Evolutionary conservation across 1,140 invertebrate genomes (phyloP).

Genomic region (Pectinophora gossypiella): DNA sequence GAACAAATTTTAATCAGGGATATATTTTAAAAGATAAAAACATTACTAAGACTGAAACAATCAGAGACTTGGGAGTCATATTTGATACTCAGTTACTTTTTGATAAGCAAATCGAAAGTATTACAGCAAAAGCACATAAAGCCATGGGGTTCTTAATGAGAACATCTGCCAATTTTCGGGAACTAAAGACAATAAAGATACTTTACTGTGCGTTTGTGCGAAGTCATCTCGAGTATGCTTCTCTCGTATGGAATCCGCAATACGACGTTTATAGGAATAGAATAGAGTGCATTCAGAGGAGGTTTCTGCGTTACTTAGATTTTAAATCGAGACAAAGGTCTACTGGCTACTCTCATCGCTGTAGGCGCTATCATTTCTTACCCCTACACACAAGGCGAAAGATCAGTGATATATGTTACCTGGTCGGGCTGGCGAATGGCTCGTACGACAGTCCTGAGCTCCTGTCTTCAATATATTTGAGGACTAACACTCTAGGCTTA

Average conservation of each 20-base stretch:
- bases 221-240: neutral
- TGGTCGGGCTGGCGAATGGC: neutral
- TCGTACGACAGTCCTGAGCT: neutral
- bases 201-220: neutral
- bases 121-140: neutral
- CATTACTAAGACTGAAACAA: no score
- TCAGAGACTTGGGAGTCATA: neutral
- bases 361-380: neutral
- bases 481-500: no score
- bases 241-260: neutral
- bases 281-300: neutral
- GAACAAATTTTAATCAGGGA: no score
- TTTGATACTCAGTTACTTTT: neutral
- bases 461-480: no score
- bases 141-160: neutral
- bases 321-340: neutral
- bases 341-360: neutral
- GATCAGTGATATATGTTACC: neutral
- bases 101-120: neutral
- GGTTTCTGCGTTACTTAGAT: neutral
- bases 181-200: neutral
- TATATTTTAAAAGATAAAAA: no score
- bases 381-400: neutral
- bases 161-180: neutral
- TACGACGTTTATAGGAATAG: neutral